phyloP scores from a whole-genome alignment of 2,888 invertebrate genomes.

The Apamea crenata region DNA sequence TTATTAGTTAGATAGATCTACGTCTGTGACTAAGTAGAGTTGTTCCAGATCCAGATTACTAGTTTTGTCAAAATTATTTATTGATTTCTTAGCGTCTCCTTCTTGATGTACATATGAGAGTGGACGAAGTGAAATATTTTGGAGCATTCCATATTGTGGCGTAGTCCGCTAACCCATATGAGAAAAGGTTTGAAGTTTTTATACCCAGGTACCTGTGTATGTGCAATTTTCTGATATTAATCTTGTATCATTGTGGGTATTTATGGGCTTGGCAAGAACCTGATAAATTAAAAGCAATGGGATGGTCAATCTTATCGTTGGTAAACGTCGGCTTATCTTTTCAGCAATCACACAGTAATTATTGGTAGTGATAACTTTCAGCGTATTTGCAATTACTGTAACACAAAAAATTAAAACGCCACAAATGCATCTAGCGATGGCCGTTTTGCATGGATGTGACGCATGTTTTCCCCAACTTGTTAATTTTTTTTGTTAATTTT shows the following conservation, averaged over 20 bases:
- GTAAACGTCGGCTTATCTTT: slow-evolving; percentile 2
- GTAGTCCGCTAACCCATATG: background rate
- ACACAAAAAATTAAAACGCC: background rate
- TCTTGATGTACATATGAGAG: background rate
- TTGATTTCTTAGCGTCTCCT: background rate
- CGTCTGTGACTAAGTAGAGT: background rate
- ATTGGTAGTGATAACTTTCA: slow-evolving; percentile 1
- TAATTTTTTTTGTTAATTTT: no score
- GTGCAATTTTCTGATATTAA: background rate
- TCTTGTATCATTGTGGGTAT: background rate
- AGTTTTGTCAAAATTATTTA: background rate
- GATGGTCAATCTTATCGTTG: slow-evolving; percentile 20
- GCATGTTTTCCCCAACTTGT: no score
- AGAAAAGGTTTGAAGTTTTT: background rate
- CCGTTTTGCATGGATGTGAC: no score
- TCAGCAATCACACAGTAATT: slow-evolving; percentile 1
- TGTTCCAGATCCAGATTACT: background rate
- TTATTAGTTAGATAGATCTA: slow-evolving; percentile 15
- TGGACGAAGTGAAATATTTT: background rate
- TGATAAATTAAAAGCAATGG: slow-evolving; percentile 3
- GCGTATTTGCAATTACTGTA: background rate
- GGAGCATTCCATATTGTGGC: background rate
- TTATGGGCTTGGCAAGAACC: slow-evolving; percentile 24
- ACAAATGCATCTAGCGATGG: no score
- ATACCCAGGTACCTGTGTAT: no score